These are phyloP conservation scores for Sarcoramphus papa DNA, from an alignment of 2,797 vertebrate species.

Conservation along the genomic window DNA sequence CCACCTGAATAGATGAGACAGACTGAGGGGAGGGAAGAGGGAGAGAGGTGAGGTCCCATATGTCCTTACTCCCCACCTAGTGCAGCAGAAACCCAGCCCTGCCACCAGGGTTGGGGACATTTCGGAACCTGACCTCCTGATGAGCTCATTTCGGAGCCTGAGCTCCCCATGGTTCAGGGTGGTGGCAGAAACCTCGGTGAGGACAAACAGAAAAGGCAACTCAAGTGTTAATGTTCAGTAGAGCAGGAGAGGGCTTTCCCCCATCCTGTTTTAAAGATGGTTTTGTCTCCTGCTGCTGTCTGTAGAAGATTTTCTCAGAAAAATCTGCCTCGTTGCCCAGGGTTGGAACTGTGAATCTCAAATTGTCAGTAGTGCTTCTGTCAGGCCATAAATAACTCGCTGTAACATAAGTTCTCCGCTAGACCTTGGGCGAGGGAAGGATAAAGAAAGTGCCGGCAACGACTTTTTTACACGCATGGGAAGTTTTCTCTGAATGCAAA, in stretches of 20 bases:
- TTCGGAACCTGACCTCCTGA: not conserved
- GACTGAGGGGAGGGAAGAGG: not conserved
- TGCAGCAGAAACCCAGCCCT: not conserved
- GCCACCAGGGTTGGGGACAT: not conserved
- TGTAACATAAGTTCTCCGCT: not conserved
- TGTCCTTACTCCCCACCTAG: not conserved
- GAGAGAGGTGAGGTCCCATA: not conserved
- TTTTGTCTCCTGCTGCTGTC: not conserved
- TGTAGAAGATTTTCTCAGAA: not conserved
- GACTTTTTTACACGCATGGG: not conserved
- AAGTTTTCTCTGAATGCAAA: not conserved
- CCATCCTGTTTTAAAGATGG: not conserved
- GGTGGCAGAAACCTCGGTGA: not conserved
- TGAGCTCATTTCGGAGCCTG: not conserved
- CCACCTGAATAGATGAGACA: not conserved
- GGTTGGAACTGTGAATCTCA: conserved; percentile 5
- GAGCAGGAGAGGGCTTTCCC: not conserved
- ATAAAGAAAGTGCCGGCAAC: not conserved
- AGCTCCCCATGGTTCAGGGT: rapidly evolving
- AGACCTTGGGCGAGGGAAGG: not conserved
- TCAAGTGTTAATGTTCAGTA: not conserved
- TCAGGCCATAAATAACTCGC: not conserved
- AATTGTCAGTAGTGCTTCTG: not conserved
- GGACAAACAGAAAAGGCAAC: not conserved
- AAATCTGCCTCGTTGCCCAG: not conserved